Evolutionary conservation across 2,888 invertebrate genomes (phyloP), one percentile per base, ranked within the genome.

Genomic region (Ennomos fuscantarius): DNA sequence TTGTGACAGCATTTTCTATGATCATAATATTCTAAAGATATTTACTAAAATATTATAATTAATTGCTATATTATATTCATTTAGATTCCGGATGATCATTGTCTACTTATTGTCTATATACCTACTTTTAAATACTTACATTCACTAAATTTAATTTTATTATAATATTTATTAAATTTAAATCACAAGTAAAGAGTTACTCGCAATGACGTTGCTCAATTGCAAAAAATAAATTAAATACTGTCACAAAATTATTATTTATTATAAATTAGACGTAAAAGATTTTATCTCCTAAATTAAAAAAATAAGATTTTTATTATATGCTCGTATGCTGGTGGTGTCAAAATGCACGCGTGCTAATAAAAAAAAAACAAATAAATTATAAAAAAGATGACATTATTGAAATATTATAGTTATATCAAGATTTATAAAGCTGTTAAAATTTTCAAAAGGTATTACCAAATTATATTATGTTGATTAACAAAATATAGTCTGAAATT

Each of bases 301-400:
- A 66, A n/a, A 66, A 59, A 71, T 83, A 84, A 86, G 78, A 79
- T 84, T 86, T 24, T 81, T 81, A 84, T 75, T 79, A 82, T 68
- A 24, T 6, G 88, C 89, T 87, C 82, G 84, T 84, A 84, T 75
- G 89, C 88, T 89, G 81, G 81, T 79, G 73, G 85, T 88, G 88
- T 89, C 83, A 85, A 86, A 85, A 70, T 84, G 89, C 91, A 90
- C 90, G 91, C 89, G 84, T 86, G 86, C 86, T 85, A 74, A 78
- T 75, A 73, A 72, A 68, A 57, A 64, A 52, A 43, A 42, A 24
- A 24, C 5, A 32, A 11, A 45, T 65, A 76, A 70, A 71, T 70
- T 70, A 72, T 74, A 74, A 71, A 70, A 63, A 76, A 70, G 58
- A 76, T 71, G 68, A 72, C 52, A 50, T 72, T 73, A 74, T 74